phyloP scores from a whole-genome alignment of 2,113 vertebrate species.

The Emydocephalus ijimae region DNA sequence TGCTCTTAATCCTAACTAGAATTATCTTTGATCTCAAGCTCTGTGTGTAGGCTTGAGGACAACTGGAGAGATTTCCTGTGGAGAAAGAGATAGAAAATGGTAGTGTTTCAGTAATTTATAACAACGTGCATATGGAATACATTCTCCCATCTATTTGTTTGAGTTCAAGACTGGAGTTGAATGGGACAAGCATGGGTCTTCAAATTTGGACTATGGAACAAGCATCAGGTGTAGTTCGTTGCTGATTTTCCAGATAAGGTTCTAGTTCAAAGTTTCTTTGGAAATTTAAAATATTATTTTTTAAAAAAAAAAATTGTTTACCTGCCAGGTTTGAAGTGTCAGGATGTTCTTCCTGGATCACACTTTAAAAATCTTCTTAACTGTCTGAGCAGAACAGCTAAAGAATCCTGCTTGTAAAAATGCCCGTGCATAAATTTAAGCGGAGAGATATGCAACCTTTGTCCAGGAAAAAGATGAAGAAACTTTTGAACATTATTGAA shows the following conservation, averaged over 20 bases:
- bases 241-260: not conserved
- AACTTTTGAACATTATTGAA: not conserved
- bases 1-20: slow-evolving; percentile 19
- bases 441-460: not conserved
- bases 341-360: not conserved
- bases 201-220: not conserved
- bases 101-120: not conserved
- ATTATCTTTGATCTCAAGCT: not conserved
- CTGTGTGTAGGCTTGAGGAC: not conserved
- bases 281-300: not conserved
- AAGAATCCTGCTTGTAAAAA: not conserved
- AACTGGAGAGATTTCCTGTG: rapidly evolving
- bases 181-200: not conserved
- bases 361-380: not conserved
- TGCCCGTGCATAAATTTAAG: not conserved
- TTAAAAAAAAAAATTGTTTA: too few species aligned
- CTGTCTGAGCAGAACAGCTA: not conserved
- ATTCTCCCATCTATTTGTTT: not conserved
- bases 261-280: not conserved
- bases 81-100: not conserved
- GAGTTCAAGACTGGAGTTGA: not conserved
- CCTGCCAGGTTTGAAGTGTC: not conserved
- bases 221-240: not conserved
- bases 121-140: not conserved
- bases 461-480: not conserved